Base-by-base conservation (phyloP, 2,113 vertebrate species). In the Oncorhynchus clarkii region DNA sequence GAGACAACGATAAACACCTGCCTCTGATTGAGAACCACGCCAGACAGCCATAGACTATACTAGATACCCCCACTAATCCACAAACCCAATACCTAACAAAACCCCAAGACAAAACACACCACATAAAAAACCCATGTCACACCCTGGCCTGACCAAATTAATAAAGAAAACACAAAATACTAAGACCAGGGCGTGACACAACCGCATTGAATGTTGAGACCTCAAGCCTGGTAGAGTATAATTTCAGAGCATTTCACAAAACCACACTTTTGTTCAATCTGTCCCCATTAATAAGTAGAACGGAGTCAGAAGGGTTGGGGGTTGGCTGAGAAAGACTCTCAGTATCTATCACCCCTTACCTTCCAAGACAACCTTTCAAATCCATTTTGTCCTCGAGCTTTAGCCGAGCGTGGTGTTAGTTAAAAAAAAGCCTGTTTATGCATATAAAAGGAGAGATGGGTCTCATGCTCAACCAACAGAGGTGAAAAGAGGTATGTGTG, bases 381-480 rank as follows among this genome's bases (percentile, higher is more conserved):
- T 72, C 48, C 49, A 67, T 72, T 77, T 67, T 78, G 51, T 72
- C 67, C 54, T 34, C 31, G 67, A 71, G 20, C 62, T 48, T 14
- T 64, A 72, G 70, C 70, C 31, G 31, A 78, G 22, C 67, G 49
- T 59, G 48, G 6, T n/a, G 14, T 26, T 22, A 75, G 66, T 59
- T 59, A 49, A 48, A 51, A 45, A 73, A 77, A 78, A 71, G 49
- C 26, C 18, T 67, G 14, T 84, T 27, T 77, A 64, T 71, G 76
- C 60, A 76, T 70, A 78, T 78, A 57, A 76, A 70, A 65, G 76
- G 65, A 34, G 16, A 77, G 66, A 71, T 49, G 8, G 51, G 66
- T 12, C 71, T 31, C 3, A 8, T 71, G 26, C 54, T 62, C 11
- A 77, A 59, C 22, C 18, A 12, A 31, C 59, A 48, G 72, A 48